Evolutionary conservation across 2,888 invertebrate genomes (phyloP).

Genomic region (Drosophila paranaensis): DNA sequence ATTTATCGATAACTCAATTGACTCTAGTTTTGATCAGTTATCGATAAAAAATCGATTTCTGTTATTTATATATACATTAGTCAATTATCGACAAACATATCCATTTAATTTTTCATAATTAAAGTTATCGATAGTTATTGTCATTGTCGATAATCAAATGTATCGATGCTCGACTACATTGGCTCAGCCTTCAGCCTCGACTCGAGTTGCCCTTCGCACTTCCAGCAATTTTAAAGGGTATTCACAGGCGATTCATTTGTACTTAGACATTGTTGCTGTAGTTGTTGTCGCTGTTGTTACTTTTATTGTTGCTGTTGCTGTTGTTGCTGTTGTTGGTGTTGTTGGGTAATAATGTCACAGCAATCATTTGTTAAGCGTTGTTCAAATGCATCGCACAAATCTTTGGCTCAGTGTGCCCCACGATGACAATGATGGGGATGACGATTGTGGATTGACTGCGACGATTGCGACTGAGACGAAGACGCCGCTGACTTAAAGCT

Average conservation of each 20-base stretch:
- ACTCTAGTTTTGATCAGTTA: too few relatives aligned
- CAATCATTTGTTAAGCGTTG: constrained; percentile 54
- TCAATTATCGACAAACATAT: too few relatives aligned
- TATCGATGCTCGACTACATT: not conserved
- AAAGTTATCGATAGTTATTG: too few relatives aligned
- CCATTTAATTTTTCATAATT: too few relatives aligned
- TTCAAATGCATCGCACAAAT: constrained; percentile 45
- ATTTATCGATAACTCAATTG: too few relatives aligned
- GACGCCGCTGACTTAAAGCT: constrained; percentile 12
- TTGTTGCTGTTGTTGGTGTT: constrained; percentile 21
- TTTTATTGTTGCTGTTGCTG: too few relatives aligned
- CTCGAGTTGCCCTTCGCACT: not conserved
- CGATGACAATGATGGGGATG: constrained; percentile 40
- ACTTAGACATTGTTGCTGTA: not conserved
- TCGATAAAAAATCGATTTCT: too few relatives aligned
- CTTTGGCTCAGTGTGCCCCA: constrained; percentile 27
- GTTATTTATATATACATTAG: too few relatives aligned
- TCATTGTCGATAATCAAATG: not conserved
- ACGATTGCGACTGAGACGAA: constrained; percentile 5
- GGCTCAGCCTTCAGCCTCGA: too few relatives aligned
- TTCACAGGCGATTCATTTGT: not conserved
- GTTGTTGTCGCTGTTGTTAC: not conserved
- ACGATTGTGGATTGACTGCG: constrained; percentile 38
- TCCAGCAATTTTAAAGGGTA: not conserved
- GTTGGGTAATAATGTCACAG: constrained; percentile 60